Percentiles rank a stretch among this genome's conserved stretches.
Evolutionary conservation across 2,888 invertebrate genomes (phyloP).

Genomic region (Blomia tropicalis): DNA sequence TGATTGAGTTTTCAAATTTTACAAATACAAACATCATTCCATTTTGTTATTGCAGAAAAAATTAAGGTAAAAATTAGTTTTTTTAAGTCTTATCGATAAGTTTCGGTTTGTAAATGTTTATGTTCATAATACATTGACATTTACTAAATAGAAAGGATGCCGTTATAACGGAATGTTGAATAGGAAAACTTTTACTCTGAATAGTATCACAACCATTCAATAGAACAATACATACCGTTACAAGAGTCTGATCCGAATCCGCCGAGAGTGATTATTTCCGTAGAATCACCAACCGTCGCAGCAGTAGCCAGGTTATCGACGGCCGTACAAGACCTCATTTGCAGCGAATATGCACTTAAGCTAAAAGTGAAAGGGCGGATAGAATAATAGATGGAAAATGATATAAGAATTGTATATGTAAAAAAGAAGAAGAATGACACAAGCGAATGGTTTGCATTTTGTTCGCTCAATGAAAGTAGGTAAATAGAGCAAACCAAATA

Average conservation of each 20-base stretch:
- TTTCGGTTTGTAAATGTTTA: not conserved
- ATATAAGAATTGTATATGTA: not conserved
- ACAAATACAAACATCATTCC: conserved; percentile 9
- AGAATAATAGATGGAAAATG: not conserved
- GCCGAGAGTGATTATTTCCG: conserved; percentile 5
- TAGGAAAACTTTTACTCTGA: no score
- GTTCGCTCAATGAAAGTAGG: no score
- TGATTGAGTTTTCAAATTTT: no score
- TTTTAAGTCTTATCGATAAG: not conserved
- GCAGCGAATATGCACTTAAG: conserved; percentile 10
- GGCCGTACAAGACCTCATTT: conserved; percentile 4
- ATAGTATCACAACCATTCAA: not conserved
- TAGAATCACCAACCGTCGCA: no score
- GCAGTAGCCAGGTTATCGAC: conserved; percentile 7
- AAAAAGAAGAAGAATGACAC: not conserved
- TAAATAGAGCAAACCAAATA: no score
- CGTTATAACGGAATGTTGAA: no score
- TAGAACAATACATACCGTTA: conserved; percentile 5
- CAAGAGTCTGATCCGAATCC: not conserved
- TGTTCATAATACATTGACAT: conserved; percentile 9
- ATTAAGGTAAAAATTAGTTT: not conserved
- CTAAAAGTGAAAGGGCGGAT: not conserved
- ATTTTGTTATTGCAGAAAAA: not conserved
- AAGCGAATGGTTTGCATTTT: no score
- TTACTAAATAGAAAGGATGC: no score